These are phyloP conservation scores for Apantesis nais DNA, from an alignment of 2,888 invertebrate genomes.

Conservation along the genomic window DNA sequence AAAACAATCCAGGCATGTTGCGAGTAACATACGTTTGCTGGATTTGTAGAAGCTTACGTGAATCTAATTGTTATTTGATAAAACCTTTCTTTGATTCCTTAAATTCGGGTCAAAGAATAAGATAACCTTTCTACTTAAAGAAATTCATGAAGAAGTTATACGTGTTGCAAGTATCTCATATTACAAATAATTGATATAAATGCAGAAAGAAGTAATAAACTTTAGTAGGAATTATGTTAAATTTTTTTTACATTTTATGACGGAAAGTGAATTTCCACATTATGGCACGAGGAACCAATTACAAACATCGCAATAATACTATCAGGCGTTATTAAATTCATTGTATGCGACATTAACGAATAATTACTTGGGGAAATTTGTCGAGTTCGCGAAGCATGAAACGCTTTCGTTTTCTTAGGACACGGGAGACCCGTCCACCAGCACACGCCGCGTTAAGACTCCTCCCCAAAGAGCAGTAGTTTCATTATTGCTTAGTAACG, in stretches of 20 bases:
- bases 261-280: slow-evolving; percentile 65
- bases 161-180: neutral
- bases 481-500: slow-evolving; percentile 52
- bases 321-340: slow-evolving; percentile 65
- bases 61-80: neutral
- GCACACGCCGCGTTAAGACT: slow-evolving; percentile 54
- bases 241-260: slow-evolving; percentile 46
- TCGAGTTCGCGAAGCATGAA: slow-evolving; percentile 72
- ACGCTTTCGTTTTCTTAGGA: slow-evolving; percentile 83
- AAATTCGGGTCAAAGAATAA: neutral
- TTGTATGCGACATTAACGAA: slow-evolving; percentile 67
- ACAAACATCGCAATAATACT: slow-evolving; percentile 55
- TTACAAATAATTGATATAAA: neutral
- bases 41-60: neutral
- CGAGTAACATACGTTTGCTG: neutral
- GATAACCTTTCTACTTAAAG: neutral
- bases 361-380: slow-evolving; percentile 79
- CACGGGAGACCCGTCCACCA: slow-evolving; percentile 52
- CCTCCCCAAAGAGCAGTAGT: slow-evolving; percentile 48
- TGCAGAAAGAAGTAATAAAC: slow-evolving; percentile 5
- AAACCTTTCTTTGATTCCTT: neutral
- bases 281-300: slow-evolving; percentile 62
- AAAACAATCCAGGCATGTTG: neutral
- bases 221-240: slow-evolving; percentile 24
- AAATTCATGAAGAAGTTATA: neutral